Percentiles rank a stretch among this genome's conserved stretches.
Evolutionary conservation across 2,113 vertebrate genomes (phyloP).

Genomic region (Daubentonia madagascariensis): DNA sequence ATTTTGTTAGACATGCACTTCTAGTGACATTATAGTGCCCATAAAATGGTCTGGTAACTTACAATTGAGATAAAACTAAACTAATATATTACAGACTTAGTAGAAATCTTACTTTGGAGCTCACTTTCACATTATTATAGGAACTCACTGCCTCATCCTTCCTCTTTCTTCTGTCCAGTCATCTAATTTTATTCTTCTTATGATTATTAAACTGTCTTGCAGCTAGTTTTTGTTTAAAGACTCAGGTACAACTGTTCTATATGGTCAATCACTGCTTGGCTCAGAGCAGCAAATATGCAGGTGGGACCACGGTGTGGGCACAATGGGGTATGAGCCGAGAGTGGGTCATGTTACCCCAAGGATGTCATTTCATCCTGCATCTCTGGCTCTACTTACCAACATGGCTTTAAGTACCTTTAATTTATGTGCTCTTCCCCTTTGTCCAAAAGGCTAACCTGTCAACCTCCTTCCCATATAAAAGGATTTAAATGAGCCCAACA

Average conservation of each 20-base stretch:
- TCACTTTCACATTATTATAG: constrained; percentile 55
- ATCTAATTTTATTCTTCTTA: neutral
- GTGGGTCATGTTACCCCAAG: neutral
- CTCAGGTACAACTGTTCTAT: neutral
- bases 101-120: constrained; percentile 49
- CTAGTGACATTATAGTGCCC: constrained; percentile 53
- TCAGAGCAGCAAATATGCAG: neutral
- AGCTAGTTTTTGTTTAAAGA: constrained; percentile 8
- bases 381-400: neutral
- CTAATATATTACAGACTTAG: constrained; percentile 60
- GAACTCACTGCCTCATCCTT: neutral
- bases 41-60: constrained; percentile 75
- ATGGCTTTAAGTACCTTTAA: neutral
- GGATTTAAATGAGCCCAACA: constrained; percentile 36
- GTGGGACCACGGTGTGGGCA: neutral
- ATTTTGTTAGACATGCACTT: constrained; percentile 76
- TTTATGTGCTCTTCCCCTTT: constrained; percentile 22
- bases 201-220: neutral
- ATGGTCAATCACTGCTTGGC: neutral
- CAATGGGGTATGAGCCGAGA: neutral
- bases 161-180: neutral
- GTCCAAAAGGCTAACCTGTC: constrained; percentile 15
- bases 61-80: constrained; percentile 61
- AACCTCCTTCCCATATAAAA: neutral
- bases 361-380: neutral